Percentiles rank a stretch among this genome's conserved stretches.
Evolutionary conservation across 2,888 invertebrate genomes (phyloP).

Genomic region (Leptogaster cylindrica): DNA sequence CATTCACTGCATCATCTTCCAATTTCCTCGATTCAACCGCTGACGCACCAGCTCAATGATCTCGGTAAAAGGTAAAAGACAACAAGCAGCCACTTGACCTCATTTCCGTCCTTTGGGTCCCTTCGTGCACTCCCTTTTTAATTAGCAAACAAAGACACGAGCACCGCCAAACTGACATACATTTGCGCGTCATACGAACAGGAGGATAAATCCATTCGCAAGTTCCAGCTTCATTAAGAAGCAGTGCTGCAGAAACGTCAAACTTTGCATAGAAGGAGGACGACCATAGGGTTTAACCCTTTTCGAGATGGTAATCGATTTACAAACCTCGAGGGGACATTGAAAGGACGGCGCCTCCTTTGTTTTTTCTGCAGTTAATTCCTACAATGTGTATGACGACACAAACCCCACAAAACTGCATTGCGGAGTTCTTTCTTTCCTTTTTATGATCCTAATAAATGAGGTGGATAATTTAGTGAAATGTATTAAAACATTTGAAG

Average conservation of each 20-base stretch:
- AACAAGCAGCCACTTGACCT: not conserved
- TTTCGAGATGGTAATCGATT: not conserved
- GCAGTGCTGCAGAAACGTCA: too few species aligned
- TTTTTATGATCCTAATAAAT: not conserved
- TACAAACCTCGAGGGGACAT: not conserved
- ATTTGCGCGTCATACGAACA: not conserved
- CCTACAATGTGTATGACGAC: not conserved
- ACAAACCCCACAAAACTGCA: not conserved
- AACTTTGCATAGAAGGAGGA: too few species aligned
- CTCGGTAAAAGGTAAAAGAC: not conserved
- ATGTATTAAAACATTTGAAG: too few species aligned
- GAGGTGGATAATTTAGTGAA: not conserved
- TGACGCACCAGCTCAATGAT: not conserved
- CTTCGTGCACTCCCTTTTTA: constrained; percentile 3
- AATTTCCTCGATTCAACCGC: not conserved
- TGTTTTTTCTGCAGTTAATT: not conserved
- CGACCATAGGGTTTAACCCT: not conserved
- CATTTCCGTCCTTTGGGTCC: not conserved
- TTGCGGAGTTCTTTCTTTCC: not conserved
- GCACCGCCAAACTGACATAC: not conserved
- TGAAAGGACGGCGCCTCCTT: not conserved
- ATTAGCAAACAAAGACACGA: not conserved
- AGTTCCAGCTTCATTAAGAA: not conserved
- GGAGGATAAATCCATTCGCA: not conserved
- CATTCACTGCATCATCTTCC: not conserved